phyloP scores from a whole-genome alignment of 2,113 vertebrate genomes.

The Pica pica region DNA sequence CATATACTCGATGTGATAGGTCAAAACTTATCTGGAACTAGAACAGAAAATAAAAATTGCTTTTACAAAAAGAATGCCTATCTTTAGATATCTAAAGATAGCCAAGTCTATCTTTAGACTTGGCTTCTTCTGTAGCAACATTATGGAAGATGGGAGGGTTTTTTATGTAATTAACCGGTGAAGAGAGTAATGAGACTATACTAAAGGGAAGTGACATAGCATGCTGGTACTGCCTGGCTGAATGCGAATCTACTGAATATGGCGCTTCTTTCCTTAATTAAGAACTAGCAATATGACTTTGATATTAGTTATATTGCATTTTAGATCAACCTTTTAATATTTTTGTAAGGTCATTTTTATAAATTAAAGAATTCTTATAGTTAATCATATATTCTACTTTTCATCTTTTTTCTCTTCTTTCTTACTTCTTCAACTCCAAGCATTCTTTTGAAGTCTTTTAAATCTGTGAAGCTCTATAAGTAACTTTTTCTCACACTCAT shows the following conservation, averaged over 20 bases:
- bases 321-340: neutral
- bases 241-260: neutral
- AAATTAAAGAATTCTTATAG: neutral
- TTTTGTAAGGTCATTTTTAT: neutral
- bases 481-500: neutral
- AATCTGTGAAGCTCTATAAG: neutral
- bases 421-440: neutral
- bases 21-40: neutral
- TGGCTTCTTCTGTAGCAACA: neutral
- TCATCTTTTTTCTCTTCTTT: neutral
- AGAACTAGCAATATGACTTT: neutral
- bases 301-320: neutral
- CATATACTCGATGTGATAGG: neutral
- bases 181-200: neutral
- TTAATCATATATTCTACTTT: neutral
- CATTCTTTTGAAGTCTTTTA: neutral
- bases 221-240: neutral
- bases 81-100: neutral
- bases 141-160: neutral
- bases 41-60: neutral
- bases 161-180: neutral
- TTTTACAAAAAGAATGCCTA: neutral
- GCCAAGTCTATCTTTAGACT: neutral
- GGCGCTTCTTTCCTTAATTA: neutral
- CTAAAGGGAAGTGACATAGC: neutral